Evolutionary conservation across 2,888 invertebrate genomes (phyloP), one percentile per base, ranked within the genome.

Genomic region (Dexiosoma caninum): DNA sequence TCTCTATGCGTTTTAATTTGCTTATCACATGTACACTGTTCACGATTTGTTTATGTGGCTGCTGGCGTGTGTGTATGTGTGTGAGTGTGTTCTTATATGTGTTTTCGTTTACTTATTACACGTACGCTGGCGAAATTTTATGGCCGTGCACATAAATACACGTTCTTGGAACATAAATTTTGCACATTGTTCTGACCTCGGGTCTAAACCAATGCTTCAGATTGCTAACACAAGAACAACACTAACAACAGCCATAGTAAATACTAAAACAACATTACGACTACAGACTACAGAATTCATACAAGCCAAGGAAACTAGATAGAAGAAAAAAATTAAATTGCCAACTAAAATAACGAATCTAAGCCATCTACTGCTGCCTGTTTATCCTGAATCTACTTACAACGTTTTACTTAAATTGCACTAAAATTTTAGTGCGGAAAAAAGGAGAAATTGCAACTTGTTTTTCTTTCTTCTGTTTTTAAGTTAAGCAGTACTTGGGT

Each of bases 181-280:
- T n/a, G n/a, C 60, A 82, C 74, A 79, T 80, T 67, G 51, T 75
- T 81, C 66, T 81, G 79, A 83, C 83, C 81, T 79, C 74, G 70
- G 40, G 83, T 71, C 60, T 57, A 42, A 27, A 80, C 80, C 83
- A 83, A 83, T 83, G 84, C 82, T 81, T 85, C 82, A 84, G 84
- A 86, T 85, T 85, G 83, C 85, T 76, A 79, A 37, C 19, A 37
- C 21, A 69, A 77, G 37, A 67, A 37, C 55, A 78, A 57, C 44
- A 59, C 19, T 40, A 27, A 9, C 21, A 57, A 49, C 16, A 46
- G 64, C 19, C 30, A 57, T 57, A 27, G 30, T 51, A 67, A 60
- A 60, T 76, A 69, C 67, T 69, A 76, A 69, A 69, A 53, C 35
- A 76, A 76, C 37, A 60, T 60, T 69, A 62, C 57, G 60, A 66